phyloP scores from a whole-genome alignment of 92 coral and sea anemone genomes.

The Parazoanthus atlanticus region DNA sequence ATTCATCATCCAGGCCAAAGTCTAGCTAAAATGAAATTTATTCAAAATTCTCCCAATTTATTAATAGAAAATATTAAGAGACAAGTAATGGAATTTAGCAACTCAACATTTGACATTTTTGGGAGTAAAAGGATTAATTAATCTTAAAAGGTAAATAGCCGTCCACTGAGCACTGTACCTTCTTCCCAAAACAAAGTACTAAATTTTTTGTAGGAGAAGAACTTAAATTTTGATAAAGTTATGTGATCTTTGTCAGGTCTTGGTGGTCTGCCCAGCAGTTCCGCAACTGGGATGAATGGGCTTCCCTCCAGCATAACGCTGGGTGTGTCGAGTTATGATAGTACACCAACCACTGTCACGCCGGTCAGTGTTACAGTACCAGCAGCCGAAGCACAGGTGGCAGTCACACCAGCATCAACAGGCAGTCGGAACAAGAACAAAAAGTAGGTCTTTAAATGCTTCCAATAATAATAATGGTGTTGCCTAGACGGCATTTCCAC shows the following conservation, averaged over 20 bases:
- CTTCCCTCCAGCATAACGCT: slow-evolving; percentile 63
- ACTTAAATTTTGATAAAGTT: not conserved
- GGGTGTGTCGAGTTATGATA: slow-evolving; percentile 58
- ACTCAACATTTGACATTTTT: too few relatives aligned
- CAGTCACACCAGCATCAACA: slow-evolving; percentile 81
- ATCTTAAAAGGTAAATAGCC: too few relatives aligned
- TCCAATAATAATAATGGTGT: too few relatives aligned
- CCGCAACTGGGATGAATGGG: slow-evolving; percentile 72
- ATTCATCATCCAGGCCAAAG: too few relatives aligned
- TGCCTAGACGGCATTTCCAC: too few relatives aligned
- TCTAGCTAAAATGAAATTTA: too few relatives aligned
- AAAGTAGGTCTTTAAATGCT: slow-evolving; percentile 53
- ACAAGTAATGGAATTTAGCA: too few relatives aligned
- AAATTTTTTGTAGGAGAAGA: not conserved
- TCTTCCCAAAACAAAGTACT: too few relatives aligned
- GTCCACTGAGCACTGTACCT: too few relatives aligned
- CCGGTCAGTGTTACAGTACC: slow-evolving; percentile 78
- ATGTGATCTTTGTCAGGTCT: slow-evolving; percentile 20
- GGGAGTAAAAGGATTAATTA: too few relatives aligned
- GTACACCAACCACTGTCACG: slow-evolving; percentile 63
- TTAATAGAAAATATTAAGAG: too few relatives aligned
- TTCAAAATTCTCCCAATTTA: too few relatives aligned
- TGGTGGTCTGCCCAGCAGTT: slow-evolving; percentile 56
- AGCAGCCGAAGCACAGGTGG: slow-evolving; percentile 74
- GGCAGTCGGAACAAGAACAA: slow-evolving; percentile 59